Percentiles rank a stretch among this genome's conserved stretches.
phyloP scores from a whole-genome alignment of 2,888 invertebrate species.

The Lordiphosa fenestrarum region DNA sequence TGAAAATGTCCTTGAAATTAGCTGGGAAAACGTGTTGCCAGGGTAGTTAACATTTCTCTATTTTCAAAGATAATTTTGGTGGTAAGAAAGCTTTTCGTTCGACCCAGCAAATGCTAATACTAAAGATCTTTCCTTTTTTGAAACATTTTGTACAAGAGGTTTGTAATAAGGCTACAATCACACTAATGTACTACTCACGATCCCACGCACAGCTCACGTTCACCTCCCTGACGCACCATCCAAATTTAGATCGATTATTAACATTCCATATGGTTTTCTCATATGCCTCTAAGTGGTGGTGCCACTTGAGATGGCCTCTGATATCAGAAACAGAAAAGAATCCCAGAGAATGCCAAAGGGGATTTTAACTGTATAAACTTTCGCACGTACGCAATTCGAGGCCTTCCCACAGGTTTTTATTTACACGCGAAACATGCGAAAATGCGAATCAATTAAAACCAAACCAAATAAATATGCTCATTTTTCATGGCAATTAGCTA shows the following conservation, averaged over 20 bases:
- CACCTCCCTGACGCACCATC: constrained; percentile 30
- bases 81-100: too few species aligned
- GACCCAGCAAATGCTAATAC: too few species aligned
- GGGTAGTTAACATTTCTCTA: too few species aligned
- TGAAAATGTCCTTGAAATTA: too few species aligned
- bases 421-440: constrained; percentile 32
- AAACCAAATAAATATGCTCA: constrained; percentile 27
- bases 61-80: too few species aligned
- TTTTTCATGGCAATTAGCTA: constrained; percentile 49
- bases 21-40: too few species aligned
- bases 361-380: constrained; percentile 14
- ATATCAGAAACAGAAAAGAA: constrained; percentile 1
- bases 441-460: constrained; percentile 12
- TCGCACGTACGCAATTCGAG: constrained; percentile 27
- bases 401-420: constrained; percentile 58
- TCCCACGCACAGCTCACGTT: constrained; percentile 16
- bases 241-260: constrained; percentile 68
- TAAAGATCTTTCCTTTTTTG: too few species aligned
- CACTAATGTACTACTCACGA: constrained; percentile 8
- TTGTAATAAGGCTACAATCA: too few species aligned
- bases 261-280: constrained; percentile 55
- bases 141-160: too few species aligned
- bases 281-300: constrained; percentile 62
- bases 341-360: not conserved
- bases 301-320: constrained; percentile 51